Evolutionary conservation across 2,888 invertebrate genomes (phyloP).

Genomic region (Hanleya hanleyi): DNA sequence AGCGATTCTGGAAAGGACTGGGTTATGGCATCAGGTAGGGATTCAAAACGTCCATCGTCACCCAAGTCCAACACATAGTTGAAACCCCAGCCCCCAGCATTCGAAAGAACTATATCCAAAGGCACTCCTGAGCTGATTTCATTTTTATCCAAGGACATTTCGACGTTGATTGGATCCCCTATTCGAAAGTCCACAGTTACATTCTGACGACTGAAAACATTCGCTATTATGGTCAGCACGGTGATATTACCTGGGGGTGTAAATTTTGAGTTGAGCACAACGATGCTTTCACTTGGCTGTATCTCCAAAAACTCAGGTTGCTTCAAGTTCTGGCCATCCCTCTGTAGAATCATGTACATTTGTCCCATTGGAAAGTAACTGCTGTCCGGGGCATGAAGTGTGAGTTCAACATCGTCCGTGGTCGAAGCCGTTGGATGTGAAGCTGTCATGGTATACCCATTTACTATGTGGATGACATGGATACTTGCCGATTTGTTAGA

Average conservation of each 20-base stretch:
- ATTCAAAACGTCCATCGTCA: background rate
- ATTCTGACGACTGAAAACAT: background rate
- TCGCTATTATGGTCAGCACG: background rate
- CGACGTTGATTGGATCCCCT: background rate
- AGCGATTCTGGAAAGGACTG: background rate
- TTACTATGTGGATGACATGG: background rate
- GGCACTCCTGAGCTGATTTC: background rate
- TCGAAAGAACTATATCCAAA: background rate
- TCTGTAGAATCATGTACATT: background rate
- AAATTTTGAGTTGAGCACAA: background rate
- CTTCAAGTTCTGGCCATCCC: background rate
- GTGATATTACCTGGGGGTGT: background rate
- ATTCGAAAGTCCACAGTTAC: background rate
- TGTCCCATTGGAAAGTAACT: background rate
- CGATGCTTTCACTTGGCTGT: background rate
- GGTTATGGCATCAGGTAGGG: background rate
- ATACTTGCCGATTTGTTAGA: background rate
- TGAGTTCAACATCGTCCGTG: background rate
- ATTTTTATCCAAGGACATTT: background rate
- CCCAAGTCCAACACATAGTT: background rate
- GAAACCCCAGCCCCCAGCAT: background rate
- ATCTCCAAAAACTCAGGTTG: background rate
- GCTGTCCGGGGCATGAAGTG: background rate
- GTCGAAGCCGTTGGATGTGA: background rate
- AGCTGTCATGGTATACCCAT: background rate